Base-by-base conservation (phyloP, 2,797 vertebrate species). In the Manis javanica region DNA sequence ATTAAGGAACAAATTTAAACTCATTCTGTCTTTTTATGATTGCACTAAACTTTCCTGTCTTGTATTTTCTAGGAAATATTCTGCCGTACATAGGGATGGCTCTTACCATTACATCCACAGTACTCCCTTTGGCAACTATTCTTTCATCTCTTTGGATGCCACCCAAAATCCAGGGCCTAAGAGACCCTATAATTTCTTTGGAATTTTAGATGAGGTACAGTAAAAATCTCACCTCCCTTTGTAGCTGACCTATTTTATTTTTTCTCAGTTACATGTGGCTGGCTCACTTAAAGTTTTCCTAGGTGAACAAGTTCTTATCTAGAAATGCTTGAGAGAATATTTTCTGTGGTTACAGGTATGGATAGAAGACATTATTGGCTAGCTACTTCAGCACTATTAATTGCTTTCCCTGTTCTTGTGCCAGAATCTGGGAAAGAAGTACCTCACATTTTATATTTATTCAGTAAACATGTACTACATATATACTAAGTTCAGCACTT, bases 111-210 rank as follows among this genome's bases (percentile, higher is more conserved):
- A 99, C 16, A 95, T 99, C 69, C 99, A 99, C 97, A 98, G 97
- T 87, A 99, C 99, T 61, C 97, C 99, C 19, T 99, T 99, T 98
- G 99, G 99, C 87, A 99, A 99, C 97, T 99, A 99, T 97, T 99
- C 99, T 29, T 99, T 99, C 94, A 99, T 99, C 95, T 99, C 99
- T 59, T 98, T 99, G 31, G 99, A 99, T 97, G 99, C 99, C 84
- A 99, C 99, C 0, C 98, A 99, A 96, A 99, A 96, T 51, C 99
- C 99, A 72, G 99, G 99, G 83, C 99, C 99, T 53, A 99, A 99
- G 97, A 99, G 99, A 92, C 99, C 99, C 0, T 99, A 99, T 98
- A 99, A 99, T 98, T 99, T 99, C 98, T 99, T 99, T 96, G 99
- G 99, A 66, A 99, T 99, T 98, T 98, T 99, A 97, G 98, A 99